These are phyloP conservation scores for Bursaphelenchus okinawaensis DNA, from an alignment of 2,888 invertebrate genomes.

Conservation along the genomic window DNA sequence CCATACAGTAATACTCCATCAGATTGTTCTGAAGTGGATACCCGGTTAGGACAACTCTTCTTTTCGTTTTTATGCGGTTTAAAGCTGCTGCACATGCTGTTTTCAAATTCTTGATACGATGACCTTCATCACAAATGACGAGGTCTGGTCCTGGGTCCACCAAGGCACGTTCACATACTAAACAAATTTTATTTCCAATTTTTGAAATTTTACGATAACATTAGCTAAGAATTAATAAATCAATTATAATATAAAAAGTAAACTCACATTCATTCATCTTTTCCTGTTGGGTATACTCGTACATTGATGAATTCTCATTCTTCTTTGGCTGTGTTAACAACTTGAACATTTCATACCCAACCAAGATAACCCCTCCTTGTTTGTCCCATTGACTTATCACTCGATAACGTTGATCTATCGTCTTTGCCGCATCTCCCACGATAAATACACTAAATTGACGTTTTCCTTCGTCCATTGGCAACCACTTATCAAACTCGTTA, in stretches of 20 bases:
- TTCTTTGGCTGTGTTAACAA: conserved; percentile 59
- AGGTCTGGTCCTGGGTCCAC: conserved; percentile 87
- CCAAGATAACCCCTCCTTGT: conserved; percentile 83
- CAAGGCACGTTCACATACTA: conserved; percentile 59
- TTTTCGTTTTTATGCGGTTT: conserved; percentile 83
- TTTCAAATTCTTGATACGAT: conserved; percentile 93
- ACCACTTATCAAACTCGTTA: conserved; percentile 93
- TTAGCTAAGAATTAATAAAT: conserved; percentile 3
- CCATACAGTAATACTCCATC: conserved; percentile 64
- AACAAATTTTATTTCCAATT: conserved; percentile 19
- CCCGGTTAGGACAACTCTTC: conserved; percentile 90
- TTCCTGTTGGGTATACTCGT: not conserved
- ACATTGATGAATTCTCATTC: not conserved
- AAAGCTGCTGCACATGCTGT: conserved; percentile 90
- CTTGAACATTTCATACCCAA: conserved; percentile 93
- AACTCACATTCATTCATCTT: not conserved
- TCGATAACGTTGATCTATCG: conserved; percentile 76
- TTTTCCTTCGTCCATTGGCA: conserved; percentile 64
- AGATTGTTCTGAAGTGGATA: conserved; percentile 97
- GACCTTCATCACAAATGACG: conserved; percentile 92
- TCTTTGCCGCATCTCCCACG: conserved; percentile 88
- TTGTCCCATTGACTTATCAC: conserved; percentile 76
- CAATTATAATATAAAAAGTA: not conserved
- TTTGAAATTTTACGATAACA: not conserved
- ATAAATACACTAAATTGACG: conserved; percentile 81